Percentiles rank a stretch among this genome's conserved stretches.
phyloP scores from a whole-genome alignment of 2,888 invertebrate genomes.

The Tinea trinotella region DNA sequence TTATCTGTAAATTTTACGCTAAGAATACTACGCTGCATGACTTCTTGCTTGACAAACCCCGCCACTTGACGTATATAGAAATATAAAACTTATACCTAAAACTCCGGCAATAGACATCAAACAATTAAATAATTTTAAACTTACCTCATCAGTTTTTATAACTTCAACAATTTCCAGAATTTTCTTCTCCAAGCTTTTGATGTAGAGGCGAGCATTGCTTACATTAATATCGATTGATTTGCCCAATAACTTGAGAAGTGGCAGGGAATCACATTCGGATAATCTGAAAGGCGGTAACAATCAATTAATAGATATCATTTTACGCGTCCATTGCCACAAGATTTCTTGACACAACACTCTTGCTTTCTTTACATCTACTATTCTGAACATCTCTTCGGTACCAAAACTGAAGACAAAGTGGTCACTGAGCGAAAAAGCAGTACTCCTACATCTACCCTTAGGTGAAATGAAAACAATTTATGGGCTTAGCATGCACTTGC shows the following conservation, averaged over 20 bases:
- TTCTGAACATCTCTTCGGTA: no score
- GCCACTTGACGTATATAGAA: background rate
- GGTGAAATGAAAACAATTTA: no score
- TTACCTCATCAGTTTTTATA: conserved; percentile 67
- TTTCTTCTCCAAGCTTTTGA: conserved; percentile 85
- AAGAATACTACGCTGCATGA: background rate
- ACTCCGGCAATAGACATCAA: background rate
- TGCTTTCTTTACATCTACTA: no score
- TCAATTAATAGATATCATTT: conserved; percentile 25
- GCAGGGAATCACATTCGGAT: conserved; percentile 81
- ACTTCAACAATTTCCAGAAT: conserved; percentile 74
- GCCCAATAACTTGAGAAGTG: conserved; percentile 79
- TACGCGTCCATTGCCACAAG: no score
- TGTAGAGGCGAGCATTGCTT: conserved; percentile 84
- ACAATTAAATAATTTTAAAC: no score
- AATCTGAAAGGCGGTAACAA: conserved; percentile 61
- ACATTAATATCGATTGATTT: conserved; percentile 79
- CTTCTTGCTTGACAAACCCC: background rate
- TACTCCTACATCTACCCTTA: no score
- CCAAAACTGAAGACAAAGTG: no score
- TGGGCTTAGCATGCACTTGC: no score
- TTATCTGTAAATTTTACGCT: no score
- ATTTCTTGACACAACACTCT: no score
- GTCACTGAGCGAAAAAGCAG: no score
- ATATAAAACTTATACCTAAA: background rate